Base-by-base conservation (phyloP, 2,888 invertebrate species). In the Mystacides longicornis region DNA sequence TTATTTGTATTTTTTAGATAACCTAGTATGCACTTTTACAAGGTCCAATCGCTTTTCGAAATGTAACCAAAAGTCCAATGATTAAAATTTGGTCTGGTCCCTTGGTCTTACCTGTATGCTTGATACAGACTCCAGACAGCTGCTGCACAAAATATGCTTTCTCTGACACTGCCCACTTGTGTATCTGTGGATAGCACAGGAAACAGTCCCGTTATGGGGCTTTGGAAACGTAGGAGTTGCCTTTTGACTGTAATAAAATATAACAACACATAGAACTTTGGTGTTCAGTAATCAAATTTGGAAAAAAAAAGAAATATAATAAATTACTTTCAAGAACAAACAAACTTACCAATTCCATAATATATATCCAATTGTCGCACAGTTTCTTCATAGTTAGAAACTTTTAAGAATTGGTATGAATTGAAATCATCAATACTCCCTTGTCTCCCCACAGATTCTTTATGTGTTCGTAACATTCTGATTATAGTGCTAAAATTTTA, bases 51-150 rank as follows among this genome's bases (percentile, higher is more conserved):
- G n/a, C n/a, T n/a, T n/a, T n/a, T n/a, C n/a, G n/a, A n/a, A n/a
- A n/a, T n/a, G n/a, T n/a, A n/a, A n/a, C n/a, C n/a, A n/a, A n/a
- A n/a, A n/a, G n/a, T n/a, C n/a, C n/a, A n/a, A n/a, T n/a, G n/a
- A n/a, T n/a, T n/a, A n/a, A n/a, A n/a, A n/a, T n/a, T n/a, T n/a
- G n/a, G n/a, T n/a, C n/a, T n/a, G n/a, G n/a, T n/a, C n/a, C n/a
- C n/a, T 49, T 23, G 9, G 31, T 33, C 16, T 9, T 66, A 70
- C 93, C 89, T 88, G 73, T 97, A 99, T 5, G 98, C 93, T 72
- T 97, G 95, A 69, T 95, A 92, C 48, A 98, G 79, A 62, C 95
- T 91, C 98, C 98, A 99, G 23, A 96, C 86, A 3, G 96, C 91
- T 58, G 93, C 86, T 20, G 97, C 95, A 80, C 97, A 97, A 69